Evolutionary conservation across 2,888 invertebrate genomes (phyloP).

Genomic region (Macaria notata): DNA sequence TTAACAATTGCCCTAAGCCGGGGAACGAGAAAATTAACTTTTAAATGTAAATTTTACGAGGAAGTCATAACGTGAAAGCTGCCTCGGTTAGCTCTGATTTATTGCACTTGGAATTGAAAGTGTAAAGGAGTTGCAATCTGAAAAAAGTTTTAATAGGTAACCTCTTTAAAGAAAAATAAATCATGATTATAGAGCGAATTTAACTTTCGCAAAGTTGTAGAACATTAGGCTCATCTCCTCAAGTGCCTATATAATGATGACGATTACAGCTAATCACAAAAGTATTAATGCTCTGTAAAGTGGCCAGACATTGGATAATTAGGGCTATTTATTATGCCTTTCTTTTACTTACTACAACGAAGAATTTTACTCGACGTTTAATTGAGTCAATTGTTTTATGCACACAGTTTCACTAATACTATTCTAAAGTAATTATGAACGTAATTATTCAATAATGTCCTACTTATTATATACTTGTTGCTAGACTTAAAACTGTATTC

Average conservation of each 20-base stretch:
- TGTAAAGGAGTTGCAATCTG: constrained; percentile 80
- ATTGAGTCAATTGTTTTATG: too few species aligned
- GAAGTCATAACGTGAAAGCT: constrained; percentile 80
- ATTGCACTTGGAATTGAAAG: constrained; percentile 79
- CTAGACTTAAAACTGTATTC: too few species aligned
- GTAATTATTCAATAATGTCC: too few species aligned
- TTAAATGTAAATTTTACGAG: constrained; percentile 82
- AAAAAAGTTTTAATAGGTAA: constrained; percentile 79
- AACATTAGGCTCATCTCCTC: constrained; percentile 68
- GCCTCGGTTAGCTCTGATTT: constrained; percentile 79
- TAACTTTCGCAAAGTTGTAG: constrained; percentile 69
- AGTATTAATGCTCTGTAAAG: constrained; percentile 52
- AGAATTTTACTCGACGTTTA: too few species aligned
- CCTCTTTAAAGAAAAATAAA: constrained; percentile 80
- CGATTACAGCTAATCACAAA: constrained; percentile 58
- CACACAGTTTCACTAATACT: too few species aligned
- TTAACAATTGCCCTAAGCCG: constrained; percentile 75
- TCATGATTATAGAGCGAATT: constrained; percentile 69
- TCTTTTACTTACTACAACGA: constrained; percentile 4
- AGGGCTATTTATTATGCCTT: constrained; percentile 22
- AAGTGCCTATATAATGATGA: constrained; percentile 67
- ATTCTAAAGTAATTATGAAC: too few species aligned
- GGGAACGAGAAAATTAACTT: constrained; percentile 77
- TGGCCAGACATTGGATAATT: constrained; percentile 30
- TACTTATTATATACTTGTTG: too few species aligned